Conservation (phyloP, 2,888 invertebrate species). For the Napeogenes inachia region DNA sequence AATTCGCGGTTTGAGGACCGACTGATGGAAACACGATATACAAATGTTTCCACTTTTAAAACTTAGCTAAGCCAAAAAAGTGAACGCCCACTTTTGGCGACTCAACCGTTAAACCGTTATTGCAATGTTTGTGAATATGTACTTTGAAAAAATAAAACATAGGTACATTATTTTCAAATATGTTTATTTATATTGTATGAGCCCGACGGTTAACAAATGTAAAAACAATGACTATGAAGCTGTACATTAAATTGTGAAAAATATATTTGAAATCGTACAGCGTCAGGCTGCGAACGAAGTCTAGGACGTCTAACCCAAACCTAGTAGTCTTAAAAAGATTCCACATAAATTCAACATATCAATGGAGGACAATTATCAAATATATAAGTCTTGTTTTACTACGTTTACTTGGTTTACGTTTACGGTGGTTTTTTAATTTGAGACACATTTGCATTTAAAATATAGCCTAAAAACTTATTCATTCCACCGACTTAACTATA, state of each 20-base stretch:
- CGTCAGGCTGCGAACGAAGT: constrained; percentile 16
- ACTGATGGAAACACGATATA: no score
- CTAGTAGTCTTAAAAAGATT: not conserved
- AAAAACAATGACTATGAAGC: constrained; percentile 8
- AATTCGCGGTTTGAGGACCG: no score
- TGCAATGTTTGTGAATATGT: constrained; percentile 47
- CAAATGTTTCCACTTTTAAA: no score
- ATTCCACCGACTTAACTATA: no score
- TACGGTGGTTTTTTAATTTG: no score
- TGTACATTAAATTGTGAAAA: constrained; percentile 18
- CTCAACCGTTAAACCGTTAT: constrained; percentile 17
- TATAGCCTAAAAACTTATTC: no score
- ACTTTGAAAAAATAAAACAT: no score
- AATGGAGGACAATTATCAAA: no score
- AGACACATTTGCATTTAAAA: no score
- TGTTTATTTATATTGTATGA: not conserved
- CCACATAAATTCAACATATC: not conserved
- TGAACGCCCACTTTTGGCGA: constrained; percentile 50
- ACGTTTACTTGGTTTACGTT: no score
- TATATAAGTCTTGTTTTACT: no score
- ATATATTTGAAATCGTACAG: constrained; percentile 13
- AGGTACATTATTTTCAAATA: no score
- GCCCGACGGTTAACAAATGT: constrained; percentile 13
- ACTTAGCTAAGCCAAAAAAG: constrained; percentile 38
- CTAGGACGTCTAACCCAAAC: not conserved